Evolutionary conservation across 2,888 invertebrate genomes (phyloP).

Genomic region (Campoplex nolae): DNA sequence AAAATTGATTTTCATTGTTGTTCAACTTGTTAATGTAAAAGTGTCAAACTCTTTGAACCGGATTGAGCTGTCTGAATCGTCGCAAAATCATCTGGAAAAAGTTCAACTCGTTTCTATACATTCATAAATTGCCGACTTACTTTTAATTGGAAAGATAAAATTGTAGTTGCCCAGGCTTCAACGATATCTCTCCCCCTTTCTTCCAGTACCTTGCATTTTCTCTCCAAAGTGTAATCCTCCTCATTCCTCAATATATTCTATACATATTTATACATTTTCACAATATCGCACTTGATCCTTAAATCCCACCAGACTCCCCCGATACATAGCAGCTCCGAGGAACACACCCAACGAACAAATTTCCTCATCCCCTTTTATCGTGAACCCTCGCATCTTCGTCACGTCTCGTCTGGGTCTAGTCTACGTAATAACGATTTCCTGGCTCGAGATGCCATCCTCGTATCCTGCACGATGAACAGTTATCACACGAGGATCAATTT

Average conservation of each 20-base stretch:
- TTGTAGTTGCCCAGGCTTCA: background rate
- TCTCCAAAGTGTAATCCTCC: background rate
- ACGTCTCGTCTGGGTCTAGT: constrained; percentile 33
- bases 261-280: background rate
- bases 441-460: background rate
- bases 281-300: constrained; percentile 14
- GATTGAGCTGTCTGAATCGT: background rate
- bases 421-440: constrained; percentile 45
- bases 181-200: background rate
- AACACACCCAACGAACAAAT: constrained; percentile 30
- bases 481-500: background rate
- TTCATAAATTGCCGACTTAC: background rate
- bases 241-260: background rate
- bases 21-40: background rate
- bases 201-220: background rate
- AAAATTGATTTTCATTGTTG: background rate
- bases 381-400: constrained; percentile 21
- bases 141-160: background rate
- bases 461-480: constrained; percentile 12
- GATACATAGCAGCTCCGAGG: background rate
- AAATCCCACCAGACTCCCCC: background rate
- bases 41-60: background rate
- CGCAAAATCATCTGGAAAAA: background rate
- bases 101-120: background rate
- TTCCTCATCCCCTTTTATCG: constrained; percentile 23